Percentiles rank a stretch among this genome's conserved stretches.
These are phyloP conservation scores for Mormyrus proboscirostris DNA, from an alignment of 2,797 vertebrate species.

Conservation along the genomic window DNA sequence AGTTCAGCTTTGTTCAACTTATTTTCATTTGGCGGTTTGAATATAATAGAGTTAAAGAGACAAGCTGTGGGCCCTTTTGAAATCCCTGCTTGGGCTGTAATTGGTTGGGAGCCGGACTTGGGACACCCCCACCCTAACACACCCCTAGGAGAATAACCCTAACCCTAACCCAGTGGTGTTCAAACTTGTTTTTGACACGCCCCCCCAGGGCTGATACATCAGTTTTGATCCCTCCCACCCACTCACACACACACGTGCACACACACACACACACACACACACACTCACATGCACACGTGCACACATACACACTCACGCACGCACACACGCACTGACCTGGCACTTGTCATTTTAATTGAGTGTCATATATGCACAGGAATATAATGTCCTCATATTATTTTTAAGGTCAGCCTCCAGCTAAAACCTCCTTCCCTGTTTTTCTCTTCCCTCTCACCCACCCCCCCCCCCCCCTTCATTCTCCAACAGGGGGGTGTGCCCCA, in stretches of 20 bases:
- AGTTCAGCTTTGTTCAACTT: neutral
- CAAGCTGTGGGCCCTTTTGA: neutral
- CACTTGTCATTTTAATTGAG: neutral
- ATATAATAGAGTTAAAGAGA: neutral
- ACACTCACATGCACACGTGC: too few species aligned
- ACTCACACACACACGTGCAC: neutral
- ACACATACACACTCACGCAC: too few species aligned
- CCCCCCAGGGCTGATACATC: neutral
- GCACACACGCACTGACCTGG: neutral
- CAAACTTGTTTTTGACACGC: neutral
- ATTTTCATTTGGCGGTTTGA: neutral
- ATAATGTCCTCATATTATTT: neutral
- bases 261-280: too few species aligned
- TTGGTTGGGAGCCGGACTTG: neutral
- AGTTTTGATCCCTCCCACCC: neutral
- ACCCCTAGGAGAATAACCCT: neutral
- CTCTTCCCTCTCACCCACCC: neutral
- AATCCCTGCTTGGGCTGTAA: neutral
- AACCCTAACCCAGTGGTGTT: neutral
- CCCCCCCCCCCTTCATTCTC: neutral
- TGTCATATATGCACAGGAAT: neutral
- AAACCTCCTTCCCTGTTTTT: neutral
- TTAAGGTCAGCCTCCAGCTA: neutral
- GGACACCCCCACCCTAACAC: neutral
- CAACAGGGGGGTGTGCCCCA: neutral